Evolutionary conservation across 2,888 invertebrate species (phyloP).

Genomic region (Chironomus tentans): DNA sequence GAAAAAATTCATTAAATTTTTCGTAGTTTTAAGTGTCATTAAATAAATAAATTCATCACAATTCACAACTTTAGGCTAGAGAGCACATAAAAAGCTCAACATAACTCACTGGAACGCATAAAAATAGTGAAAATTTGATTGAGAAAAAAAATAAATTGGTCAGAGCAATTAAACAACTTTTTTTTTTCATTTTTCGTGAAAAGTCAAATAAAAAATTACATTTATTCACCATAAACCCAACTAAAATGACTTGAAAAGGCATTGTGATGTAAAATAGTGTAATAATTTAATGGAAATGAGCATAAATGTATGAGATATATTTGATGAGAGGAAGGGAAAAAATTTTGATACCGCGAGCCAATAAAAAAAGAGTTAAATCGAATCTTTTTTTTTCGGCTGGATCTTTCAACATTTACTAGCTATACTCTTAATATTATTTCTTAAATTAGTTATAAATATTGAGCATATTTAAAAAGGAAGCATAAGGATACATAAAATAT

Average conservation of each 20-base stretch:
- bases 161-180: slow-evolving; percentile 22
- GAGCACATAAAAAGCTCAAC: neutral
- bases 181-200: neutral
- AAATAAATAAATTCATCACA: slow-evolving; percentile 12
- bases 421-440: neutral
- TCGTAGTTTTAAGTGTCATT: slow-evolving; percentile 26
- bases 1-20: slow-evolving; percentile 11
- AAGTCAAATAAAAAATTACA: slow-evolving; percentile 9
- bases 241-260: neutral
- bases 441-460: neutral
- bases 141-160: slow-evolving; percentile 23
- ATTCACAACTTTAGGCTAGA: slow-evolving; percentile 2
- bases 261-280: neutral
- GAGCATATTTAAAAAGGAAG: no score
- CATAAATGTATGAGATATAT: neutral
- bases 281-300: neutral
- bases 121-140: neutral
- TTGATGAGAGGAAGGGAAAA: neutral
- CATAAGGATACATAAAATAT: no score
- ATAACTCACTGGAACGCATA: neutral
- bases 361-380: slow-evolving; percentile 22
- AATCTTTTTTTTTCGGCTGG: neutral
- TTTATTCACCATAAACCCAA: neutral
- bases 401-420: neutral
- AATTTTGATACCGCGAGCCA: slow-evolving; percentile 10